Conservation (phyloP, 2,113 vertebrate species). For the Paradoxurus hermaphroditus region DNA sequence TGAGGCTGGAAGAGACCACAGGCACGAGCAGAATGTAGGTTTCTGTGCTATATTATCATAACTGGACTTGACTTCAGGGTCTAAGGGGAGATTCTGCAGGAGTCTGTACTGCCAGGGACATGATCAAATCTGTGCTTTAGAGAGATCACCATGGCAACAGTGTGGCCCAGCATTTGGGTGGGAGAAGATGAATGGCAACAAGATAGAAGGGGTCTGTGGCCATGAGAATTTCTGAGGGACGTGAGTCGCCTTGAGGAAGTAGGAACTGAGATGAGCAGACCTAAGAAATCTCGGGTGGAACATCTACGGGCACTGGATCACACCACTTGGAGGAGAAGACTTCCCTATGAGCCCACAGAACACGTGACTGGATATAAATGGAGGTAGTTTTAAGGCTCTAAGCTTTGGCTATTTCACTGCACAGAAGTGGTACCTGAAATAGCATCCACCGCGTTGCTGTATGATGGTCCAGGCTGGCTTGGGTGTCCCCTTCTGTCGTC, state of each 20-base stretch:
- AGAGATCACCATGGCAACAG: not conserved
- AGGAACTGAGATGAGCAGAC: not conserved
- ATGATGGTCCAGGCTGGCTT: not conserved
- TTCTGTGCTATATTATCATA: too few species aligned
- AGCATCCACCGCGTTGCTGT: not conserved
- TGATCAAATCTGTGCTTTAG: not conserved
- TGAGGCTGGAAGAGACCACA: not conserved
- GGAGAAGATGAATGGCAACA: not conserved
- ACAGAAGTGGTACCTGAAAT: not conserved
- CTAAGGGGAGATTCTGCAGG: not conserved
- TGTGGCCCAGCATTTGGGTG: not conserved
- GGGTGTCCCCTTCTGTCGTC: not conserved
- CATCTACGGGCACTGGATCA: too few species aligned
- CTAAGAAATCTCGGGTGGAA: not conserved
- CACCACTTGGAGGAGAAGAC: not conserved
- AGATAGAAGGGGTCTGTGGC: not conserved
- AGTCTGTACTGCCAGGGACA: not conserved
- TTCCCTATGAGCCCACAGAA: not conserved
- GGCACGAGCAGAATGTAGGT: rapidly evolving
- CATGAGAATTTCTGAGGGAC: not conserved
- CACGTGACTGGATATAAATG: not conserved
- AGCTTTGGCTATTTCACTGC: not conserved
- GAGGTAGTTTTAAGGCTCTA: not conserved
- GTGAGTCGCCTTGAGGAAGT: not conserved
- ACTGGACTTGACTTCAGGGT: not conserved